phyloP scores from a whole-genome alignment of 2,113 vertebrate genomes.

The Aix galericulata region DNA sequence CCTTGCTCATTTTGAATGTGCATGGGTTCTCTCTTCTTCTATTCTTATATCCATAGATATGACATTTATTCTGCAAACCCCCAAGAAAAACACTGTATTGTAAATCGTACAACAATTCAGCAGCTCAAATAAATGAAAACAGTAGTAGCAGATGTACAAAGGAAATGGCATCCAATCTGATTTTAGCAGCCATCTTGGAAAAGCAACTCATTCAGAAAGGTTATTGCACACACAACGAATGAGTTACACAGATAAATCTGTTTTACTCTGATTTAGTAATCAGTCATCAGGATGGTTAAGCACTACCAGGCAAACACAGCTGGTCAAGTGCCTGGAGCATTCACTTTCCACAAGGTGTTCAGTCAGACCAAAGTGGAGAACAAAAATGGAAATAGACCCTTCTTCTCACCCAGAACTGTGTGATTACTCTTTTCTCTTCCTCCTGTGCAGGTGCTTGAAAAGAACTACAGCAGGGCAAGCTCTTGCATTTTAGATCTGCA shows the following conservation, averaged over 20 bases:
- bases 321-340: neutral
- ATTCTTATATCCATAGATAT: neutral
- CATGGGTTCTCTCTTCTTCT: neutral
- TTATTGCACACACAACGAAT: slow-evolving; percentile 18
- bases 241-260: neutral
- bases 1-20: neutral
- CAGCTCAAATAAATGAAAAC: slow-evolving; percentile 48
- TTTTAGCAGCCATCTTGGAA: slow-evolving; percentile 2
- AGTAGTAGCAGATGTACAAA: slow-evolving; percentile 36
- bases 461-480: neutral
- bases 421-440: neutral
- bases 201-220: slow-evolving; percentile 15
- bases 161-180: slow-evolving; percentile 7
- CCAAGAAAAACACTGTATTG: neutral
- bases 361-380: neutral
- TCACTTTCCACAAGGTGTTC: neutral
- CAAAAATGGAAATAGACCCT: neutral
- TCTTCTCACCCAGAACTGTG: neutral
- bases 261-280: neutral
- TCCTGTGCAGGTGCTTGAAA: neutral
- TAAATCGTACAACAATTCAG: slow-evolving; percentile 22
- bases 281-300: neutral
- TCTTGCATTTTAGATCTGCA: neutral
- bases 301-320: neutral
- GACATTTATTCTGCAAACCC: neutral